Base-by-base conservation (phyloP, 2,797 vertebrate species). In the Neosalanx taihuensis region DNA sequence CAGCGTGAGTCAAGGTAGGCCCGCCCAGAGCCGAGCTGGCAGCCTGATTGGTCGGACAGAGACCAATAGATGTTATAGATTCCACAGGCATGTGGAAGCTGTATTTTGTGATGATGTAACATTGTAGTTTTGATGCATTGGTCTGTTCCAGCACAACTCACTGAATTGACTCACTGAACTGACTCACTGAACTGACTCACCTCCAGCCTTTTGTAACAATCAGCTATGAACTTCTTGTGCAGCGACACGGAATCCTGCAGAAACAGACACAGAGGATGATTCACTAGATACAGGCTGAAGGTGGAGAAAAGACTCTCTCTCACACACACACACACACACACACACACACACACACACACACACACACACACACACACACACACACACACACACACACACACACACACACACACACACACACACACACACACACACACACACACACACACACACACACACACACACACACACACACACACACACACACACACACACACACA, bases 201-300 rank as follows among this genome's bases (percentile, higher is more conserved):
- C 93, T 99, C 97, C 74, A 99, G 90, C 85, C 97, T 92, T 64
- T 98, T 98, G 81, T 99, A 99, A 90, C 98, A 99, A 92, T 99
- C 98, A 72, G 97, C 97, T 75, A 99, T 99, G 78, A 99, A 99
- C 85, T 99, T 99, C 92, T 99, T 99, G 91, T 99, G 98, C 85
- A 99, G 93, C 31, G 97, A 95, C 41, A 99, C 97, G 0, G 98
- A 99, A 90, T 99, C 98, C 98, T 99, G 78, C 12, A 79, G 83
- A 64, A 1, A 78, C 60, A 71, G 56, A 53, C 10, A 46, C 18
- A 31, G 9, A 26, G 1, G 31, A 4, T 64, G 15, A 57, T 0
- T 60, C 15, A 18, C 15, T 18, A 53, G 15, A 53, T 12, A 53
- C 51, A 3, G 13, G 17, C 17, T n/a, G 18, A 18, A 17, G 5